Evolutionary conservation across 2,888 invertebrate species (phyloP), one percentile per base, ranked within the genome.

Genomic region (Protophormia terraenovae): DNA sequence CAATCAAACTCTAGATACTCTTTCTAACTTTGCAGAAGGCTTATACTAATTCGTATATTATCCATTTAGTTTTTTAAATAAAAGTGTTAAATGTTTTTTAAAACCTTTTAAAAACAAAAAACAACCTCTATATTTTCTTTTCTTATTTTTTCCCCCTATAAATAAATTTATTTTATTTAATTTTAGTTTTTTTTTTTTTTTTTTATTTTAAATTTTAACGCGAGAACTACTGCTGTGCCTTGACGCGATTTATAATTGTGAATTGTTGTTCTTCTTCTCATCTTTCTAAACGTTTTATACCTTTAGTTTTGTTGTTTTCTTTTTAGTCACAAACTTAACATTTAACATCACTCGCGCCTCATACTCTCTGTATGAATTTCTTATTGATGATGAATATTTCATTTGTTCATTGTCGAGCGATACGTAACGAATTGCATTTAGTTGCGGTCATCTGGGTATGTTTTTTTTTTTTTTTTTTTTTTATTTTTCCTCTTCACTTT

Each of bases 391-490:
- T 86, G 66, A 77, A 76, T 82, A 84, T 85, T 86, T 88, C 89
- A 88, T 89, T 78, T 83, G 81, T 86, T 80, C 86, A 86, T 79
- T 89, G 89, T 87, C 88, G 88, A 90, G 89, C 88, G 80, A 90
- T 88, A 89, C 88, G 90, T 89, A 90, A 91, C 91, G 89, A 91
- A 91, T 91, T 88, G 89, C 89, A 88, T 90, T 91, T 90, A 88
- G 91, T 87, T 90, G 90, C 90, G 91, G 91, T 91, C 91, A 91
- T 91, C 91, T 91, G 91, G 78, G 64, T 71, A n/a, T 64, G 29
- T 67, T 50, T 64, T 64, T 60, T 6, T 3, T 67, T 60, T 64
- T 24, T 24, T 64, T 45, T 35, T 41, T 55, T 66, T 38, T 55
- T 6, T 14, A 41, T 60, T 27, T 19, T 45, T 35, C 8, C 10